Evolutionary conservation across 2,113 vertebrate species (phyloP).

Genomic region (Erinaceus europaeus): DNA sequence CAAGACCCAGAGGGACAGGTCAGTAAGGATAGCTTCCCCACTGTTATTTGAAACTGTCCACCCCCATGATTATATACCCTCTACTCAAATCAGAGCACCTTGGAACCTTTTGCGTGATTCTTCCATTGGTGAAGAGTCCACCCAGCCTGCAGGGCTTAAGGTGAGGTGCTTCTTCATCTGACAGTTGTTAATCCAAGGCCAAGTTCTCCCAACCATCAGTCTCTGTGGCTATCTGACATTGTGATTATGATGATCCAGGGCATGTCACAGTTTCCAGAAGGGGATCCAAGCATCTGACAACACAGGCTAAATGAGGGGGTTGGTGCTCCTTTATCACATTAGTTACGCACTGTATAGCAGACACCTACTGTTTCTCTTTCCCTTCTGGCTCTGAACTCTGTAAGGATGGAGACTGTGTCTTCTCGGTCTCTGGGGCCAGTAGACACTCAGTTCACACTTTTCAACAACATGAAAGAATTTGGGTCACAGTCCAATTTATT

Average conservation of each 20-base stretch:
- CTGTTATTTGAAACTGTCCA: not conserved
- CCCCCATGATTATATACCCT: not conserved
- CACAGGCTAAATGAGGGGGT: not conserved
- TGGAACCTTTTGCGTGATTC: not conserved
- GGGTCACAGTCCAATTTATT: not conserved
- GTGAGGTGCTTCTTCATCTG: not conserved
- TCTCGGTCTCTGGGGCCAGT: not conserved
- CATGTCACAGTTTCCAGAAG: not conserved
- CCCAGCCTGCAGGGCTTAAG: not conserved
- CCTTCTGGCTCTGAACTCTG: not conserved
- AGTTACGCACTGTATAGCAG: not conserved
- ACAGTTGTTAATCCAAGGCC: not conserved
- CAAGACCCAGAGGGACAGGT: not conserved
- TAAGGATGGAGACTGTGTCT: not conserved
- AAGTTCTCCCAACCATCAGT: not conserved
- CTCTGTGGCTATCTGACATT: not conserved
- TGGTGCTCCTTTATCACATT: not conserved
- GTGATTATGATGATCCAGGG: not conserved
- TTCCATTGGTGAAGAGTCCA: not conserved
- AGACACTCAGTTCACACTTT: not conserved
- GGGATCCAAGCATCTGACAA: not conserved
- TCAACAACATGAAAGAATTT: not conserved
- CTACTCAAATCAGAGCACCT: not conserved
- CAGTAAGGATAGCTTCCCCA: not conserved
- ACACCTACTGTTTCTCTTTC: not conserved